These are phyloP conservation scores for Chaunax sp. DNA, from an alignment of 2,797 vertebrate genomes.

Conservation along the genomic window DNA sequence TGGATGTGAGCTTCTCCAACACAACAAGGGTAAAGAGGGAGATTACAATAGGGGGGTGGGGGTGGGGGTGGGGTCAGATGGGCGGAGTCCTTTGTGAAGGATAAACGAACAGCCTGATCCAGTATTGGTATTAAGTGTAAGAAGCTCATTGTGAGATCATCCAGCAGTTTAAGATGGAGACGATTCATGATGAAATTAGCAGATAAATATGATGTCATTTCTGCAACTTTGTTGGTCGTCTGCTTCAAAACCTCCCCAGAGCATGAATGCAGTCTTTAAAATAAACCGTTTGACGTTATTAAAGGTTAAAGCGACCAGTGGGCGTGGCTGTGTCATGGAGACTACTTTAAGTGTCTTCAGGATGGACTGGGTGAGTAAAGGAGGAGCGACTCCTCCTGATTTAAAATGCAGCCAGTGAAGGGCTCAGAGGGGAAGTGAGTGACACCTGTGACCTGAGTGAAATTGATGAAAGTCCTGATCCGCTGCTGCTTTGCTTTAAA, in stretches of 20 bases:
- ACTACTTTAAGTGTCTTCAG: not conserved
- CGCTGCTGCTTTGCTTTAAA: slow-evolving; percentile 19
- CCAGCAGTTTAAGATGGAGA: no score
- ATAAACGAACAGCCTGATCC: slow-evolving; percentile 10
- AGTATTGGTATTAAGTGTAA: not conserved
- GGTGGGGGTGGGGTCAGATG: not conserved
- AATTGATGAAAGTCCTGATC: slow-evolving; percentile 56
- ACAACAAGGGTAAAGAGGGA: slow-evolving; percentile 31
- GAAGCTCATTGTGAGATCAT: no score
- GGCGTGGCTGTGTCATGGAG: no score
- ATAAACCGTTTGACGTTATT: no score
- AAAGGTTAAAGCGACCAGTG: no score
- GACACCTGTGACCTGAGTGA: slow-evolving; percentile 44
- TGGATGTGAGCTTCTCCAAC: not conserved
- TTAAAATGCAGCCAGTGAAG: slow-evolving; percentile 16
- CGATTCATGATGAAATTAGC: no score
- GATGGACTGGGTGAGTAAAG: not conserved
- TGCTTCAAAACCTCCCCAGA: no score
- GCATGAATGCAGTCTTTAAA: no score
- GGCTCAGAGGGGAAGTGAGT: slow-evolving; percentile 33
- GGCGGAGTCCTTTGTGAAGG: slow-evolving; percentile 4
- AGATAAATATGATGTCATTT: no score
- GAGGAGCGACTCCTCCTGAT: not conserved
- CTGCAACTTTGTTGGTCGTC: no score
- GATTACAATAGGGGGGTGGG: no score